These are phyloP conservation scores for Drosophila trichaetosa DNA, from an alignment of 2,888 invertebrate genomes.

Conservation along the genomic window DNA sequence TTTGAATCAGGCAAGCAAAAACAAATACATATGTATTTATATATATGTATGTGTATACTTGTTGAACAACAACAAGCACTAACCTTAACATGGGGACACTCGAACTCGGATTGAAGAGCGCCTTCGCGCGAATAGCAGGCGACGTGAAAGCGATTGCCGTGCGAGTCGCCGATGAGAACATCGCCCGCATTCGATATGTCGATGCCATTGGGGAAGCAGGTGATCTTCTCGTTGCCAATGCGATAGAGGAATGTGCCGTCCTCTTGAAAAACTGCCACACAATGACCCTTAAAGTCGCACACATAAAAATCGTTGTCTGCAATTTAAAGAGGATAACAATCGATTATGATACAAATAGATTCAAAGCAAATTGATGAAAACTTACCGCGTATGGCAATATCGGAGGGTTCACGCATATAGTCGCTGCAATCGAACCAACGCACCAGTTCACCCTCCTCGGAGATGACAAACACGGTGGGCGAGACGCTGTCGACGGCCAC, in stretches of 20 bases:
- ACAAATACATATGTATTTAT: too few relatives aligned
- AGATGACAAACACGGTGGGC: conserved; percentile 97
- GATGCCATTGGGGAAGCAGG: conserved; percentile 98
- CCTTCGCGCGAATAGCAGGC: conserved; percentile 97
- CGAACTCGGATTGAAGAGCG: conserved; percentile 94
- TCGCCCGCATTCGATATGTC: conserved; percentile 99
- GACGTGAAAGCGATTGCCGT: conserved; percentile 98
- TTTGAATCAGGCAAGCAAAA: background rate
- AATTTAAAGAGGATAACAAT: conserved; percentile 40
- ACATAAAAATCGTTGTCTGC: conserved; percentile 96
- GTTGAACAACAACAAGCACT: background rate
- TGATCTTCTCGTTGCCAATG: conserved; percentile 97
- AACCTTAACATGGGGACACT: conserved; percentile 99
- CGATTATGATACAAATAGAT: background rate
- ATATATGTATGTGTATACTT: background rate
- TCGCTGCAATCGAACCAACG: conserved; percentile 99
- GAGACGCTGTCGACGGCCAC: conserved; percentile 99
- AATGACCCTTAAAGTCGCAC: conserved; percentile 99
- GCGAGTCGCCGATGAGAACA: conserved; percentile 97
- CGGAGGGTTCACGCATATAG: conserved; percentile 98
- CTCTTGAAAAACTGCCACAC: conserved; percentile 97
- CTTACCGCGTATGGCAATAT: conserved; percentile 96
- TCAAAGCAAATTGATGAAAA: background rate
- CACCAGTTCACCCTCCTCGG: conserved; percentile 95
- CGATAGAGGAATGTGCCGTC: conserved; percentile 95